Conservation (phyloP, 2,797 vertebrate species). For the Darevskia mixta region DNA sequence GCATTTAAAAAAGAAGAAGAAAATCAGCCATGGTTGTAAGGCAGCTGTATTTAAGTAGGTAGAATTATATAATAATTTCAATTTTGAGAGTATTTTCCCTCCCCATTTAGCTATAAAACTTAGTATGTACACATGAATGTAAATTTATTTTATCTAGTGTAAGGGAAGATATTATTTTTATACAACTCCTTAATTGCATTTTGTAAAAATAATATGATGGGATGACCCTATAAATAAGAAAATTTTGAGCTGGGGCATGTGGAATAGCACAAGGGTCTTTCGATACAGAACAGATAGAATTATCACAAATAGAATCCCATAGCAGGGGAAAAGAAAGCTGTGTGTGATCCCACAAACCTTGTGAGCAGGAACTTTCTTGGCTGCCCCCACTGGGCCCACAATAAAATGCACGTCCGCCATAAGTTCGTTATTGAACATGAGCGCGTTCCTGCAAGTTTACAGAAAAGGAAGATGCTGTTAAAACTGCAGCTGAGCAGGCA, state of each 20-base stretch:
- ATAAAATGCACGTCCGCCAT: slow-evolving; percentile 99
- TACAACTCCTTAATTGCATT: too few relatives aligned
- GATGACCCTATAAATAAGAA: neutral
- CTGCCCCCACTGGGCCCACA: slow-evolving; percentile 88
- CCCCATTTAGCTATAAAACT: neutral
- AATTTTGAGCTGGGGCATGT: neutral
- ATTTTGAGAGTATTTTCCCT: neutral
- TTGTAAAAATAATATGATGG: too few relatives aligned
- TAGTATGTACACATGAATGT: neutral
- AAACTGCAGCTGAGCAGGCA: neutral
- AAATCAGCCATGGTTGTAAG: slow-evolving; percentile 5
- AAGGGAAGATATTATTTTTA: neutral
- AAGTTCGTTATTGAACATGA: slow-evolving; percentile 99
- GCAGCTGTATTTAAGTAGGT: neutral
- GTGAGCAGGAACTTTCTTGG: slow-evolving; percentile 93
- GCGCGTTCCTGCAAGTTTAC: slow-evolving; percentile 87
- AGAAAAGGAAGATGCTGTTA: slow-evolving; percentile 38
- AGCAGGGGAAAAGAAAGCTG: neutral
- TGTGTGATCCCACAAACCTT: slow-evolving; percentile 84
- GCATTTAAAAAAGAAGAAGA: slow-evolving; percentile 63
- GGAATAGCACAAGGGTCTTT: too few relatives aligned
- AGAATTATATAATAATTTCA: slow-evolving; percentile 32
- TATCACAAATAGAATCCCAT: neutral
- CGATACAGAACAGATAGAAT: neutral
- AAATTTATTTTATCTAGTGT: neutral